Evolutionary conservation across 2,113 vertebrate genomes (phyloP), one percentile per base, ranked within the genome.

Genomic region (Pseudolaguvia tuberculata): DNA sequence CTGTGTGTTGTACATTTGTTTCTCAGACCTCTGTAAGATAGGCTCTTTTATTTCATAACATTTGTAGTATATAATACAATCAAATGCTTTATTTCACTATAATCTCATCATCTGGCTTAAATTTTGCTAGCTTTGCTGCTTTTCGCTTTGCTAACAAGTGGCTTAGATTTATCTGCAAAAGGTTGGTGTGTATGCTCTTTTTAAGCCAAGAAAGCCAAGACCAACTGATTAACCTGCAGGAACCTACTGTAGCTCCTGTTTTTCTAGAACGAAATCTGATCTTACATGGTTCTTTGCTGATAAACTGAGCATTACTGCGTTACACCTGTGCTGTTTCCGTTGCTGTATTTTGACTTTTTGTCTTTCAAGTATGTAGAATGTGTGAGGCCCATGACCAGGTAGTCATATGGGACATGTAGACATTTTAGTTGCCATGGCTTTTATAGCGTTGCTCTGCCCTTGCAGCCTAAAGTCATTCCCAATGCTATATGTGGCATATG

Each of bases 401-500:
- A 48, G 52, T 61, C 55, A 67, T 59, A 68, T 75, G 72, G 75
- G 67, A 61, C 20, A 42, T 77, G 56, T 80, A 80, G 68, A 72
- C 80, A 72, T 78, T 70, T 76, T 89, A 89, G 90, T 87, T 83
- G 89, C 89, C 89, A 88, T 92, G 88, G 91, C 92, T 88, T 95
- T 97, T 92, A 98, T 94, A 95, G 96, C 92, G 89, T 94, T 97
- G 91, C 97, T 97, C 94, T 98, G 91, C 96, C 94, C 92, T 98
- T 97, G 92, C 95, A 99, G 97, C 95, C 93, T 92, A 99, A 97
- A 93, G 93, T 92, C 95, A 95, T 95, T 94, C 94, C 95, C 92
- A 96, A 93, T 96, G 97, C 96, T 92, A 92, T 99, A 90, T 99
- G 97, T 98, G 97, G 97, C 88, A 97, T 99, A 94, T 99, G 97